Conservation (phyloP, 53 echinoderm and acorn worm genomes). For the Patiria pectinifera region DNA sequence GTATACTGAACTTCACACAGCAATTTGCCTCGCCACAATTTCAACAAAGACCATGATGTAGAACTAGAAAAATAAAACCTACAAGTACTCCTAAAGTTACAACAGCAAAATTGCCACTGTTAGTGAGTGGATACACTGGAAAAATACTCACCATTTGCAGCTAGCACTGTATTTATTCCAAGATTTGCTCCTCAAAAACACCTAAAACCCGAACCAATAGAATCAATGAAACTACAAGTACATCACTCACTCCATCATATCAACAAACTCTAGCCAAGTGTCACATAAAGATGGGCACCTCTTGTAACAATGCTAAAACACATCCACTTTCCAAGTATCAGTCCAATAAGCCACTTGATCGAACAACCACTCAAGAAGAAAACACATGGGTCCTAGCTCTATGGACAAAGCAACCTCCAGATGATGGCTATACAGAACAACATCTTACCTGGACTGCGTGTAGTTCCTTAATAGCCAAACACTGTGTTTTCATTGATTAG, state of each 20-base stretch:
- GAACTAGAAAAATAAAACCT: not conserved
- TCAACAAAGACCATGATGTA: too few species aligned
- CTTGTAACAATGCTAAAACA: not conserved
- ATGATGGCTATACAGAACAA: not conserved
- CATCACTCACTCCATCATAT: not conserved
- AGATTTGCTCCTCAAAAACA: not conserved
- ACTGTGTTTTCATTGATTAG: not conserved
- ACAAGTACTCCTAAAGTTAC: not conserved
- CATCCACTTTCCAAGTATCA: not conserved
- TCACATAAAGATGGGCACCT: not conserved
- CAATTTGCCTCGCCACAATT: too few species aligned
- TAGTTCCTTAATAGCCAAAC: not conserved
- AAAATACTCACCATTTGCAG: not conserved
- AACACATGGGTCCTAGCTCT: too few species aligned
- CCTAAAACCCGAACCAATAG: not conserved
- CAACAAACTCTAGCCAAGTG: not conserved
- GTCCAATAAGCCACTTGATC: not conserved
- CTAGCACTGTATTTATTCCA: not conserved
- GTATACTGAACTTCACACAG: too few species aligned
- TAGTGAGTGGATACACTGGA: too few species aligned
- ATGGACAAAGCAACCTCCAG: not conserved
- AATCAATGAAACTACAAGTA: not conserved
- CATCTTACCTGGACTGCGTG: slow-evolving; percentile 6
- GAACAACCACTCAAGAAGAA: not conserved
- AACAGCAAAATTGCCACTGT: too few species aligned